Conservation (phyloP, 1,140 invertebrate genomes). For the Pectinophora gossypiella region DNA sequence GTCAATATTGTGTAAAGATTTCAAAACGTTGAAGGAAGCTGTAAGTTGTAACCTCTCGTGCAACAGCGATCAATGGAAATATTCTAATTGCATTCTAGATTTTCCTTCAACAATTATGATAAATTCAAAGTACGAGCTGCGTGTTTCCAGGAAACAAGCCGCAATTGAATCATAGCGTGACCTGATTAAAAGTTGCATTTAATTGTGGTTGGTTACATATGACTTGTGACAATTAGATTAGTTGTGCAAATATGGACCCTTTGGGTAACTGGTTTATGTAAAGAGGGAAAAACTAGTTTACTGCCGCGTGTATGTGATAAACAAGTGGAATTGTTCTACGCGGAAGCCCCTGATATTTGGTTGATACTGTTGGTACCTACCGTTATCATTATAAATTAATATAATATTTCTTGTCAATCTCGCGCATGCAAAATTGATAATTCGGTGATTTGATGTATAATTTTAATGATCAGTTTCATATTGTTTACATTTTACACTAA, state of each 20-base stretch:
- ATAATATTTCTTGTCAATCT: background rate
- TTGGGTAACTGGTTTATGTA: conserved; percentile 26
- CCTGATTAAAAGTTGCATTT: conserved; percentile 27
- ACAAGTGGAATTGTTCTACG: conserved; percentile 14
- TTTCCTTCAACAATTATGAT: conserved; percentile 23
- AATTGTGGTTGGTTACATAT: conserved; percentile 11
- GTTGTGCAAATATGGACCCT: conserved; percentile 3
- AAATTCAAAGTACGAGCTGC: conserved; percentile 26
- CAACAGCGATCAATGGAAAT: conserved; percentile 1
- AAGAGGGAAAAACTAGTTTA: conserved; percentile 29
- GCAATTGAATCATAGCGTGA: conserved; percentile 29
- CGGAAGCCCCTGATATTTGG: conserved; percentile 19
- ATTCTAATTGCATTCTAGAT: conserved; percentile 13
- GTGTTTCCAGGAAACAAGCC: conserved; percentile 32
- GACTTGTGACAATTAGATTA: conserved; percentile 23
- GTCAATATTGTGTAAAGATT: background rate
- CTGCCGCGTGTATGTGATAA: conserved; percentile 34
- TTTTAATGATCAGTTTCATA: background rate
- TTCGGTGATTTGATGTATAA: background rate
- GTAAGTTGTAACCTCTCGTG: background rate
- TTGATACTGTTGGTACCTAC: background rate
- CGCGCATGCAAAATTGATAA: background rate
- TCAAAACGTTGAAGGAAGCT: conserved; percentile 2
- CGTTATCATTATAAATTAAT: background rate
- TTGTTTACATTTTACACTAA: too few species aligned